A percentile compares a stretch with the other conserved stretches of the same genome.
phyloP scores from a whole-genome alignment of 2,888 invertebrate species.

The Hypsopygia costalis region DNA sequence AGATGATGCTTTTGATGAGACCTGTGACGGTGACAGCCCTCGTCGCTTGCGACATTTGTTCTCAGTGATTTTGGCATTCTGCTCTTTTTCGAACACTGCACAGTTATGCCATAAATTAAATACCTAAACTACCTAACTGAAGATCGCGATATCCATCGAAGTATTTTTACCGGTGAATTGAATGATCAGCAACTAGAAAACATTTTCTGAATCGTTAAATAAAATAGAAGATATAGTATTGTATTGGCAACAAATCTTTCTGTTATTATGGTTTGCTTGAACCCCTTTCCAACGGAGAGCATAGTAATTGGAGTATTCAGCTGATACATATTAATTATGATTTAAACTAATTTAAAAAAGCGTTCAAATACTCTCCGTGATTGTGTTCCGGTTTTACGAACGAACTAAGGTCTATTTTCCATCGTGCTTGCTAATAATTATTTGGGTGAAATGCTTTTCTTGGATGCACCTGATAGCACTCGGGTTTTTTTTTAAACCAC shows the following conservation, averaged over 20 bases:
- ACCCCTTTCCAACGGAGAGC: conserved; percentile 4
- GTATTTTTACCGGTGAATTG: background rate
- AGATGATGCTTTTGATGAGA: conserved; percentile 15
- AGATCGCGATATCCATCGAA: background rate
- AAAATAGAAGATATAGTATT: background rate
- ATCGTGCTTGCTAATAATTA: background rate
- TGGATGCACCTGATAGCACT: background rate
- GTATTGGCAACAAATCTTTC: background rate
- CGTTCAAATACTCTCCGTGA: conserved; percentile 2
- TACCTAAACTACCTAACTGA: background rate
- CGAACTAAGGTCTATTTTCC: background rate
- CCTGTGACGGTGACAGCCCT: conserved; percentile 4
- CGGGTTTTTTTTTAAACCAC: no score
- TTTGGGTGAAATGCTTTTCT: background rate
- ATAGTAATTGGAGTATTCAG: conserved; percentile 7
- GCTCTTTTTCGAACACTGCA: background rate
- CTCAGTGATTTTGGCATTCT: background rate
- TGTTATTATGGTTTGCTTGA: background rate
- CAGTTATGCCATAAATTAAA: background rate
- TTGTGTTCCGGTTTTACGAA: background rate
- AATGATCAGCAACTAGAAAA: background rate
- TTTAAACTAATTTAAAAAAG: background rate
- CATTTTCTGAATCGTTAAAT: background rate
- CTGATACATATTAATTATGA: conserved; percentile 1
- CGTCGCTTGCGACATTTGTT: background rate